Conservation (phyloP, 1,140 invertebrate genomes). For the Trichoplusia ni region DNA sequence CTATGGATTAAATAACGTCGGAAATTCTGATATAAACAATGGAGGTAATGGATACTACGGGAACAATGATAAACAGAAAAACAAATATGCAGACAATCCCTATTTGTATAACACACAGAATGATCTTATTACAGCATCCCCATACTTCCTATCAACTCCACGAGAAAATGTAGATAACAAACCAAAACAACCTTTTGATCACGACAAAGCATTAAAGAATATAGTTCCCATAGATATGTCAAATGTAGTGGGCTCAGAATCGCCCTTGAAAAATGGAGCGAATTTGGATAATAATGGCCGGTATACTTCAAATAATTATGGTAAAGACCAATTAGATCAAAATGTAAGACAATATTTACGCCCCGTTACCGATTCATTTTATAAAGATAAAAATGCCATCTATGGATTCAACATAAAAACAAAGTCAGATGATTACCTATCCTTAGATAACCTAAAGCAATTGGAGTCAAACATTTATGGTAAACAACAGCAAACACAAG, state of each 20-base stretch:
- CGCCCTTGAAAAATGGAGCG: constrained; percentile 41
- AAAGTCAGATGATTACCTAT: constrained; percentile 55
- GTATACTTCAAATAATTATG: constrained; percentile 46
- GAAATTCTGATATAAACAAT: constrained; percentile 36
- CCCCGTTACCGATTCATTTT: constrained; percentile 60
- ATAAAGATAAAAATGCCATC: constrained; percentile 69
- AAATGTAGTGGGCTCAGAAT: constrained; percentile 66
- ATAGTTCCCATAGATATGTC: constrained; percentile 76
- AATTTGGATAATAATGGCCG: constrained; percentile 49
- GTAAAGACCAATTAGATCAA: constrained; percentile 60
- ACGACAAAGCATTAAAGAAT: constrained; percentile 78
- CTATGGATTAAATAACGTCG: constrained; percentile 24
- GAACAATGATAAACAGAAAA: constrained; percentile 56
- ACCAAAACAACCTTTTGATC: constrained; percentile 70
- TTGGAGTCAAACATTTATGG: constrained; percentile 46
- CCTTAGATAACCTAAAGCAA: constrained; percentile 50
- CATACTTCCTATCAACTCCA: constrained; percentile 56
- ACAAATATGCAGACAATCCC: constrained; percentile 50
- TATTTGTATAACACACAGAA: constrained; percentile 55
- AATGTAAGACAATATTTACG: constrained; percentile 58
- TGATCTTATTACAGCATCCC: constrained; percentile 66
- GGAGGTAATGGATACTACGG: constrained; percentile 35
- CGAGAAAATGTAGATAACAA: constrained; percentile 58
- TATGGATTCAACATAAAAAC: constrained; percentile 64
- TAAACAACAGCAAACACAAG: constrained; percentile 48